Evolutionary conservation across 2,113 vertebrate species (phyloP).

Genomic region (Oryzias curvinotus): DNA sequence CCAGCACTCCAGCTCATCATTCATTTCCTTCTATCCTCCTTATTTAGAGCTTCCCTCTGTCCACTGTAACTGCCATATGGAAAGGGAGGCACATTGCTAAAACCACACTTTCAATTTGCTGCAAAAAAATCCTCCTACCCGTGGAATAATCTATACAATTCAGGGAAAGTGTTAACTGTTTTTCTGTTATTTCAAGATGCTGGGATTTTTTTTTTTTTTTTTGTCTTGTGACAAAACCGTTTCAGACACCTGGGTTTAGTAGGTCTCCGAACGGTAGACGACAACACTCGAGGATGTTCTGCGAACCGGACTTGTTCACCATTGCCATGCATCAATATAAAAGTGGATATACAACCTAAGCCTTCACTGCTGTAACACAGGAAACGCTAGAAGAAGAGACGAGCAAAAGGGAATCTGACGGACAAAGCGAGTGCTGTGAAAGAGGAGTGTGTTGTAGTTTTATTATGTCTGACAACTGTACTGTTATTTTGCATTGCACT

Average conservation of each 20-base stretch:
- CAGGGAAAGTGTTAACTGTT: conserved; percentile 62
- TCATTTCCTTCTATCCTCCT: conserved; percentile 19
- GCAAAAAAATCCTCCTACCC: conserved; percentile 39
- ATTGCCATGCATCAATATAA: conserved; percentile 19
- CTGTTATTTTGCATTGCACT: conserved; percentile 72
- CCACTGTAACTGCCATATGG: conserved; percentile 33
- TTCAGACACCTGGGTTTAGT: conserved; percentile 29
- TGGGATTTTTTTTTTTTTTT: conserved; percentile 38
- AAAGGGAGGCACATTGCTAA: conserved; percentile 37
- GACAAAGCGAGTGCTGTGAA: conserved; percentile 63
- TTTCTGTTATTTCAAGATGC: conserved; percentile 65
- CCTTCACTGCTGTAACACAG: conserved; percentile 40
- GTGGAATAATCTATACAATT: conserved; percentile 61
- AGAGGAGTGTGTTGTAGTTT: conserved; percentile 63
- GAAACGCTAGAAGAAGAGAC: conserved; percentile 47
- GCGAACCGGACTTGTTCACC: conserved; percentile 16
- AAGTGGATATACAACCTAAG: conserved; percentile 30
- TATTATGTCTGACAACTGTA: conserved; percentile 56
- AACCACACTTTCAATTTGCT: conserved; percentile 34
- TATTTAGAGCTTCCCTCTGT: conserved; percentile 28
- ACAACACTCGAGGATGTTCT: not conserved
- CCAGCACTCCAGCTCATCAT: conserved; percentile 41
- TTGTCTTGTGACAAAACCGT: conserved; percentile 16
- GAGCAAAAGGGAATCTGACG: conserved; percentile 60
- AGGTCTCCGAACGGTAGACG: conserved; percentile 6